A percentile compares a stretch with the other conserved stretches of the same genome.
These are phyloP conservation scores for Radopholus similis DNA, from an alignment of 1,140 invertebrate species.

Conservation along the genomic window DNA sequence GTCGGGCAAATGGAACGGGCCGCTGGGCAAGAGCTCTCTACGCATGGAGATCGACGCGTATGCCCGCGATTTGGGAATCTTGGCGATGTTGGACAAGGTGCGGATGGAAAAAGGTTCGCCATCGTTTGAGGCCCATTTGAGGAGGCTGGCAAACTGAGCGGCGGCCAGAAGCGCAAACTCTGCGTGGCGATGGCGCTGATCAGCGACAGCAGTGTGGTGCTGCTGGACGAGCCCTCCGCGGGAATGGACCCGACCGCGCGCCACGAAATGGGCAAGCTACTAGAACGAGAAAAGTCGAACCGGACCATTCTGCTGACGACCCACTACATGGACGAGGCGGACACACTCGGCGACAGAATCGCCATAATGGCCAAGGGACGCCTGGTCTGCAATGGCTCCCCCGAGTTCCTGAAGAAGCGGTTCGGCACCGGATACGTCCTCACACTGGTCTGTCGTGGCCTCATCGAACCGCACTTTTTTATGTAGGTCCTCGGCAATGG, in stretches of 20 bases:
- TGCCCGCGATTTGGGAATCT: not conserved
- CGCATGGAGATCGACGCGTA: constrained; percentile 14
- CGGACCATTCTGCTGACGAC: constrained; percentile 73
- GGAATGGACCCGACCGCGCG: constrained; percentile 65
- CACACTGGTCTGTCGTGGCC: constrained; percentile 21
- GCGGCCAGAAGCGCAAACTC: constrained; percentile 64
- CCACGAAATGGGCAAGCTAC: constrained; percentile 64
- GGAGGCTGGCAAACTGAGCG: constrained; percentile 58
- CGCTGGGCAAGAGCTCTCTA: constrained; percentile 1
- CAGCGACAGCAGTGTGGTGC: constrained; percentile 63
- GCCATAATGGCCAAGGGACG: constrained; percentile 67
- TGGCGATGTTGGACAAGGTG: not conserved
- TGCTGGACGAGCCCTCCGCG: constrained; percentile 67
- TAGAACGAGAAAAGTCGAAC: too few species aligned
- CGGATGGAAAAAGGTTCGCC: not conserved
- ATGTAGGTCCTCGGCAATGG: not conserved
- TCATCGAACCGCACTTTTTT: not conserved
- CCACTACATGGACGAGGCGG: constrained; percentile 97
- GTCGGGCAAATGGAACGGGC: not conserved
- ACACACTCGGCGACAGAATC: constrained; percentile 73
- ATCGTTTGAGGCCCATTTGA: too few species aligned
- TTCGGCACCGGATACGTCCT: constrained; percentile 48
- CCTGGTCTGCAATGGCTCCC: constrained; percentile 68
- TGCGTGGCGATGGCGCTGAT: constrained; percentile 65
- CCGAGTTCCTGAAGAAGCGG: constrained; percentile 67